Percentiles rank a stretch among this genome's conserved stretches.
phyloP scores from a whole-genome alignment of 1,140 invertebrate genomes.

The Euborellia annulipes region DNA sequence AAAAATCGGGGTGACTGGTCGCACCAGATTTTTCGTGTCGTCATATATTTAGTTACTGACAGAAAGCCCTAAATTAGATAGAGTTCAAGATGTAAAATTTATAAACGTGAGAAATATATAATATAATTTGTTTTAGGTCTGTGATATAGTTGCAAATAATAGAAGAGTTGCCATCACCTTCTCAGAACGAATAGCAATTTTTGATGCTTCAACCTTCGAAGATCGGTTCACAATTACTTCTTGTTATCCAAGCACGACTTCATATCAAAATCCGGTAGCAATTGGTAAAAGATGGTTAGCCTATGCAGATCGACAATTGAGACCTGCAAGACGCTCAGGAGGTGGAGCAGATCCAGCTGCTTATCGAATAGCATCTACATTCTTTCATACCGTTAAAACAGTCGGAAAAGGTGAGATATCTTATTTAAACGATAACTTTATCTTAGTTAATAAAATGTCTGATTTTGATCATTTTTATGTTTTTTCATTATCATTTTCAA shows the following conservation, averaged over 20 bases:
- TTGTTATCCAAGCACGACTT: slow-evolving; percentile 74
- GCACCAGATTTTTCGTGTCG: too few species aligned
- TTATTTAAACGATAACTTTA: background rate
- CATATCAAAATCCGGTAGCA: slow-evolving; percentile 75
- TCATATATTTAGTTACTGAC: too few species aligned
- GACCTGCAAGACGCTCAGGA: slow-evolving; percentile 37
- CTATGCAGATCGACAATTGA: slow-evolving; percentile 42
- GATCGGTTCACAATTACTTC: slow-evolving; percentile 74
- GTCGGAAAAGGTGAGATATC: background rate
- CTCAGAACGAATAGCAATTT: slow-evolving; percentile 76
- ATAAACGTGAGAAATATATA: too few species aligned
- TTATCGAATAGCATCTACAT: too few species aligned
- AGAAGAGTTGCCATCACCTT: slow-evolving; percentile 74
- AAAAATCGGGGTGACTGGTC: too few species aligned
- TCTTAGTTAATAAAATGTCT: background rate
- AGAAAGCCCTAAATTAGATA: too few species aligned
- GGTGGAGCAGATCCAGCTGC: slow-evolving; percentile 33
- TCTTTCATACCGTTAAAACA: too few species aligned
- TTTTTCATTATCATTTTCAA: slow-evolving; percentile 17
- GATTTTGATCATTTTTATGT: background rate
- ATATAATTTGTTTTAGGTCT: slow-evolving; percentile 32
- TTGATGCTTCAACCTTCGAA: slow-evolving; percentile 75
- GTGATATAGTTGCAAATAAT: slow-evolving; percentile 72
- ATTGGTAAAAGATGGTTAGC: slow-evolving; percentile 52
- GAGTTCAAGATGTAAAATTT: too few species aligned